Base-by-base conservation (phyloP, 1,140 invertebrate genomes). In the Calliopsis andreniformis region DNA sequence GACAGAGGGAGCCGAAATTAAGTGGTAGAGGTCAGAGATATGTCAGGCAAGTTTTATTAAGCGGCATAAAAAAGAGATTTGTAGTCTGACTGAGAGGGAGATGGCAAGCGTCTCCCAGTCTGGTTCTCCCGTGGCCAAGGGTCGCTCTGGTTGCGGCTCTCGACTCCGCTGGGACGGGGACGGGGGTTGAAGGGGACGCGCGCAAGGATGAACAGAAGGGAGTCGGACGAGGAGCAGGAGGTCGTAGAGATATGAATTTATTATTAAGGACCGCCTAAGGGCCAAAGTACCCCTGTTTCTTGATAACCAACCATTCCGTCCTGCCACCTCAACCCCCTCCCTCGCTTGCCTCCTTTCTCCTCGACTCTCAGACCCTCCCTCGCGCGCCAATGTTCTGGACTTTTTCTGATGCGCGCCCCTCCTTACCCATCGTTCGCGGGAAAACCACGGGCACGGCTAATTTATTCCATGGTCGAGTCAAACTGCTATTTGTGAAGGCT, bases 21-120 rank as follows among this genome's bases (percentile, higher is more conserved):
- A 92, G 91, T 92, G 89, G 89, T 91, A 89, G 88, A 86, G 91
- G 90, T 91, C 90, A 86, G 86, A 91, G 89, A 92, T 92, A 92
- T 91, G 90, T 92, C 90, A 89, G 89, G 80, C 87, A 80, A 90
- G 90, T 92, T 92, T 92, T 92, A 92, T 92, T 92, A 92, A 90
- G 87, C 87, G 87, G 85, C 83, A 88, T 90, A 90, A 92, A 92
- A 92, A 92, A 88, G 87, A 92, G 90, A 92, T 92, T 92, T 91
- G 91, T 92, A 87, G 85, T 89, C 85, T 68, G 61, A 63, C 63
- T 39, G 63, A 79, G 61, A 39, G 53, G 56, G 62, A 67, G 47
- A 25, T 8, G 12, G 20, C 53, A 32, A 10, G 20, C 8, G 55
- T 58, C 20, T 39, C 30, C 20, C 28, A n/a, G 63, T 39, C 35